Conservation (phyloP, 1,140 invertebrate species). For the Caenorhabditis latens region DNA sequence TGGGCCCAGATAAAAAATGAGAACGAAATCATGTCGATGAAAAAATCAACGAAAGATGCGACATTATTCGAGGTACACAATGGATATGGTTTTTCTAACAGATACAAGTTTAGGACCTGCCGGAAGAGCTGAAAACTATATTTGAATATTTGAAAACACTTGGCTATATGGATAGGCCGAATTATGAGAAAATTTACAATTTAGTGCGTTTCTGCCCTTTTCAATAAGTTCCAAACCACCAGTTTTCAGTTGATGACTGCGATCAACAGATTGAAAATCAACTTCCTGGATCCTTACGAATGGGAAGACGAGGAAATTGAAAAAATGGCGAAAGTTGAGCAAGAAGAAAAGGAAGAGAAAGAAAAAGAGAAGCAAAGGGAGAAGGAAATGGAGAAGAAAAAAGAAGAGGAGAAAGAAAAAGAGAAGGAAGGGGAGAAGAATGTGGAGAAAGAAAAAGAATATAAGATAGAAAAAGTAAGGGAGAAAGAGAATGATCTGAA, state of each 20-base stretch:
- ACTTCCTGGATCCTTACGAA: constrained; percentile 39
- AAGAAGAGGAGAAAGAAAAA: too few species aligned
- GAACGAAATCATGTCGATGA: constrained; percentile 43
- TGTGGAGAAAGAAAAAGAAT: neutral
- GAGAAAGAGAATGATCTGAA: neutral
- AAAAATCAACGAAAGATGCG: constrained; percentile 25
- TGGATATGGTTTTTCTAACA: neutral
- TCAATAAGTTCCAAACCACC: neutral
- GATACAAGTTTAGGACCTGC: neutral
- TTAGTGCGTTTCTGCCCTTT: neutral
- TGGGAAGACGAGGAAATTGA: constrained; percentile 45
- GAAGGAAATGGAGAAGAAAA: neutral
- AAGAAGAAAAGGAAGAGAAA: constrained; percentile 15
- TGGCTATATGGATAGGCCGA: neutral
- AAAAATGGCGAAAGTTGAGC: constrained; percentile 19
- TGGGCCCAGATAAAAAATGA: constrained; percentile 15
- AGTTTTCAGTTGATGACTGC: neutral
- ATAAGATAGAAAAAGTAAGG: neutral
- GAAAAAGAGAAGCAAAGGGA: constrained; percentile 13
- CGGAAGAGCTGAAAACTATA: constrained; percentile 22
- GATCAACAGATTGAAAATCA: constrained; percentile 46
- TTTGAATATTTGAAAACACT: constrained; percentile 42
- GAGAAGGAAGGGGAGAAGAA: constrained; percentile 14
- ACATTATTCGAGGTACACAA: neutral
- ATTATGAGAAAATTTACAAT: constrained; percentile 46